Conservation (phyloP, 2,888 invertebrate genomes). For the Zelleria hepariella region DNA sequence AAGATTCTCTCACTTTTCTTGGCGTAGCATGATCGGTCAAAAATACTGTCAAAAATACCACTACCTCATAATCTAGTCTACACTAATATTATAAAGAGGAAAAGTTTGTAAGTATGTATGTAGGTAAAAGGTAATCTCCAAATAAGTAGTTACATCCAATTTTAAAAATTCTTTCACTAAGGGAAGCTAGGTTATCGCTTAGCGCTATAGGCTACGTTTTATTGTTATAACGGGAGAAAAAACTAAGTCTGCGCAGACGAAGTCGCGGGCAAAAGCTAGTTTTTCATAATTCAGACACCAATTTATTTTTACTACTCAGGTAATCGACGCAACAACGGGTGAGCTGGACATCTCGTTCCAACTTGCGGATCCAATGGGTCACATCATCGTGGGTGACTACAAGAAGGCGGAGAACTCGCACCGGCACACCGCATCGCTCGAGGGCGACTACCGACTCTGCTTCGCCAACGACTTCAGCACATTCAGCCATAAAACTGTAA, state of each 20-base stretch:
- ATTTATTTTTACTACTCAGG: slow-evolving; percentile 49
- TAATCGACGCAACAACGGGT: slow-evolving; percentile 84
- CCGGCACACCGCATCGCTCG: slow-evolving; percentile 66
- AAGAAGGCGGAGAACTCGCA: slow-evolving; percentile 81
- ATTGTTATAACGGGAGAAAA: no score
- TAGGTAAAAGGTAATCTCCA: neutral
- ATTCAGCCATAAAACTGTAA: slow-evolving; percentile 85
- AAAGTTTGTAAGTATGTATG: neutral
- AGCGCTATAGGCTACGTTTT: no score
- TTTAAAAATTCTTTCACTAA: neutral
- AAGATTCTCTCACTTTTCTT: no score
- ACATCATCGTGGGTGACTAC: slow-evolving; percentile 76
- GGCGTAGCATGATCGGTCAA: no score
- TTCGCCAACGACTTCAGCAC: slow-evolving; percentile 88
- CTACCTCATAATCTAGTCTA: no score
- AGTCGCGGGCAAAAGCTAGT: no score
- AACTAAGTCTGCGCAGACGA: no score
- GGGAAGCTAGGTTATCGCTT: no score
- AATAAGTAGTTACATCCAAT: neutral
- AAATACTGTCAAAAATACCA: no score
- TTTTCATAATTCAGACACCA: neutral
- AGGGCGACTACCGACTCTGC: slow-evolving; percentile 87
- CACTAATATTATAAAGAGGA: no score
- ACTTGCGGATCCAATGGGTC: slow-evolving; percentile 76
- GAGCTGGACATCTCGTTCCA: slow-evolving; percentile 88